phyloP scores from a whole-genome alignment of 2,888 invertebrate species.

The Drosophila eohydei region DNA sequence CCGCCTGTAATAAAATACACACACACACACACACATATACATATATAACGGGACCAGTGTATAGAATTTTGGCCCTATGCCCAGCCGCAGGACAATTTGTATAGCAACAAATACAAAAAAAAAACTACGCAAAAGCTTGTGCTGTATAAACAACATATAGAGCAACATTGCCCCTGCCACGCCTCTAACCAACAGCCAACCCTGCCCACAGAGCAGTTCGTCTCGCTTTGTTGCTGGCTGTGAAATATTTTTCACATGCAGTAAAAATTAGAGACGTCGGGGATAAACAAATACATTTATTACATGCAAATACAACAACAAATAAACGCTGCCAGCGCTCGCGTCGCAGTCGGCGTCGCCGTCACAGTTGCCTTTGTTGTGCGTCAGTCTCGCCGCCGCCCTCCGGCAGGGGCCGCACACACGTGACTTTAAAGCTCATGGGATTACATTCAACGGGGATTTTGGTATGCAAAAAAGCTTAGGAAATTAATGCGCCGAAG shows the following conservation, averaged over 20 bases:
- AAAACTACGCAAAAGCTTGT: slow-evolving; percentile 67
- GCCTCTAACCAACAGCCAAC: neutral
- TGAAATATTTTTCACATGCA: slow-evolving; percentile 67
- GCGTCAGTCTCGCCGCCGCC: slow-evolving; percentile 41
- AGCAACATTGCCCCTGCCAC: slow-evolving; percentile 17
- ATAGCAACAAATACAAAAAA: slow-evolving; percentile 43
- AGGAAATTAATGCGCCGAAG: slow-evolving; percentile 83
- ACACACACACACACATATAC: neutral
- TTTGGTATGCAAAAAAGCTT: slow-evolving; percentile 82
- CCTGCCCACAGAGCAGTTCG: slow-evolving; percentile 12
- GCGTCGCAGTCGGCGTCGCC: slow-evolving; percentile 27
- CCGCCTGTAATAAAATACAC: slow-evolving; percentile 27
- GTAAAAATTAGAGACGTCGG: slow-evolving; percentile 72
- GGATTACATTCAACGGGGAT: slow-evolving; percentile 77
- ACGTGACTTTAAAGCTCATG: slow-evolving; percentile 81
- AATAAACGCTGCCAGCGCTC: slow-evolving; percentile 22
- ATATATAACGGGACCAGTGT: slow-evolving; percentile 9
- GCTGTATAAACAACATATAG: slow-evolving; percentile 58
- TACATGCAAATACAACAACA: slow-evolving; percentile 75
- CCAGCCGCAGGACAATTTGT: slow-evolving; percentile 79
- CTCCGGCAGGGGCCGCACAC: slow-evolving; percentile 49
- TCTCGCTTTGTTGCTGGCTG: slow-evolving; percentile 32
- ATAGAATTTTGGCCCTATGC: slow-evolving; percentile 48
- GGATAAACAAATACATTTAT: slow-evolving; percentile 79
- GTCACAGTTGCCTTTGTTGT: slow-evolving; percentile 57